Base-by-base conservation (phyloP, 2,113 vertebrate genomes). In the Micromys minutus region DNA sequence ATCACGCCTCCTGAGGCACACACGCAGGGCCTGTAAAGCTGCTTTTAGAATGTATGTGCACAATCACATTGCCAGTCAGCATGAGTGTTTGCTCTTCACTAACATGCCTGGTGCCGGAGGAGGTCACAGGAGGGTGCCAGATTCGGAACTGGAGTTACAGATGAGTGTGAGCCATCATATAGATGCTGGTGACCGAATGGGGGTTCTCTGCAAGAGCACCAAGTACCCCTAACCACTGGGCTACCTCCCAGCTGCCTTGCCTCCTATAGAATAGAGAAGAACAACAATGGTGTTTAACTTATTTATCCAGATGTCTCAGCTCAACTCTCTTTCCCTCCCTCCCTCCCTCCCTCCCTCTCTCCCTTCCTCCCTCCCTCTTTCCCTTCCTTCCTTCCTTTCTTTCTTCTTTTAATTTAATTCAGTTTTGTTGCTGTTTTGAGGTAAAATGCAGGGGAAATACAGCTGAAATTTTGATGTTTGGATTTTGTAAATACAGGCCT, bases 391-490 rank as follows among this genome's bases (percentile, higher is more conserved):
- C 50, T 52, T 52, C 50, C 50, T 52, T 52, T 11, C 69, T 55
- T 80, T 17, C 12, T 42, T 42, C 8, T 83, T 9, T 21, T 11
- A 31, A 31, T 34, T 39, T 19, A 21, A 21, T 19, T n/a, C 0
- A 24, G 5, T n/a, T 19, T 52, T 36, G 79, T 10, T 34, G n/a
- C 71, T 79, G 72, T 63, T 47, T 52, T 71, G 12, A 77, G 7
- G 45, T 77, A 92, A 94, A 97, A 74, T 29, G 8, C 19, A 47
- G 52, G 72, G 4, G 71, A 34, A 29, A 11, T 29, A 1, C 39
- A 77, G 55, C 88, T 71, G 85, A 88, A 81, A 0, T 81, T 93
- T 80, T 87, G 39, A n/a, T 91, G 12, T 67, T 75, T 93, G 16
- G 26, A 81, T 92, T 95, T 55, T 89, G 10, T 45, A 89, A 79